phyloP scores from a whole-genome alignment of 1,140 invertebrate species.

The Helicoverpa zea region DNA sequence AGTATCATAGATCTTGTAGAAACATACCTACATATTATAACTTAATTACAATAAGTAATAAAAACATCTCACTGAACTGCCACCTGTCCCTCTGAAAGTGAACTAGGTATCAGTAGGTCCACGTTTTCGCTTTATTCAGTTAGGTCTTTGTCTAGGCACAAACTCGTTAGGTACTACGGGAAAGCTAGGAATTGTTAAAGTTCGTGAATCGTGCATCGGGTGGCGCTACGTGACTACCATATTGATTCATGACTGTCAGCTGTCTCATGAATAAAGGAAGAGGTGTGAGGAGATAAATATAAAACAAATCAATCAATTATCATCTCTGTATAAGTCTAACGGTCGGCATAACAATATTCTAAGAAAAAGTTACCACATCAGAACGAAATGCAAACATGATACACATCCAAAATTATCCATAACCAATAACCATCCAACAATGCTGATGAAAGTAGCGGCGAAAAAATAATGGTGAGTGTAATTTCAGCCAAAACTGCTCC shows the following conservation, averaged over 20 bases:
- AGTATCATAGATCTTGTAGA: too few relatives aligned
- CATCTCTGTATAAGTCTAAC: neutral
- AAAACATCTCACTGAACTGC: neutral
- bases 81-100: constrained; percentile 4
- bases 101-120: neutral
- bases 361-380: too few relatives aligned
- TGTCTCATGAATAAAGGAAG: constrained; percentile 24
- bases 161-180: neutral
- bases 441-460: neutral
- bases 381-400: neutral
- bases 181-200: neutral
- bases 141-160: neutral
- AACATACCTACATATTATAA: too few relatives aligned
- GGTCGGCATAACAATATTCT: too few relatives aligned
- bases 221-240: neutral
- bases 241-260: constrained; percentile 13
- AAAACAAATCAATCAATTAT: neutral
- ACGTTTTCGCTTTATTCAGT: neutral
- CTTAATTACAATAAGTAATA: too few relatives aligned
- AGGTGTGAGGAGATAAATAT: neutral
- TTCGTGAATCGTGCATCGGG: constrained; percentile 14
- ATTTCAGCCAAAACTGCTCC: neutral
- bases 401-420: neutral
- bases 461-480: neutral
- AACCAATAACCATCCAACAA: neutral